Percentiles rank a stretch among this genome's conserved stretches.
These are phyloP conservation scores for Notospermus geniculatus DNA, from an alignment of 1,140 invertebrate species.

Conservation along the genomic window DNA sequence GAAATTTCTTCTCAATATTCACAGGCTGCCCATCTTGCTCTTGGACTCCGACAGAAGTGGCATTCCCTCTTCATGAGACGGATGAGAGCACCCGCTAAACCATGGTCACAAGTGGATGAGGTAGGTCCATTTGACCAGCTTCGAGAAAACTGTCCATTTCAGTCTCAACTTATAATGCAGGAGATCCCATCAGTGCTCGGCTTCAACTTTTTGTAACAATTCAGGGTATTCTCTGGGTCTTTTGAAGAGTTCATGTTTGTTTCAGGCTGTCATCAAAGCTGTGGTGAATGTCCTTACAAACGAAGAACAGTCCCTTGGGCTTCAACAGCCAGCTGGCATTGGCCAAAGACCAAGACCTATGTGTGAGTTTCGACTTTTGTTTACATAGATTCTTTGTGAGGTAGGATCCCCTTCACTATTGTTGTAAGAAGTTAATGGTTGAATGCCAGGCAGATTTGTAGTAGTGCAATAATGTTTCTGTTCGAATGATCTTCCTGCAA, in stretches of 20 bases:
- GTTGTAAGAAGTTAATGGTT: too few species aligned
- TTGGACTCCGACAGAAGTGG: constrained; percentile 75
- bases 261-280: constrained; percentile 64
- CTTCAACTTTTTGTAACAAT: too few species aligned
- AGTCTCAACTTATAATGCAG: too few species aligned
- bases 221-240: too few species aligned
- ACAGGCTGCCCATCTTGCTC: constrained; percentile 64
- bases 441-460: too few species aligned
- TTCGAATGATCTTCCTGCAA: too few species aligned
- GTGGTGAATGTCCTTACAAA: constrained; percentile 68
- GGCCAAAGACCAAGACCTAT: constrained; percentile 73
- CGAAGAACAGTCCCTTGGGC: constrained; percentile 70
- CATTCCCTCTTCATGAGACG: constrained; percentile 72
- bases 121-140: constrained; percentile 22
- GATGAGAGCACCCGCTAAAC: constrained; percentile 70
- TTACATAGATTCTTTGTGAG: too few species aligned
- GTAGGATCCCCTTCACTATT: too few species aligned
- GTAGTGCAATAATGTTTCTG: too few species aligned
- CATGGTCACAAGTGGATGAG: constrained; percentile 67
- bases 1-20: constrained; percentile 9
- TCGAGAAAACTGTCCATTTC: background rate
- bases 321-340: constrained; percentile 73
- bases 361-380: constrained; percentile 33
- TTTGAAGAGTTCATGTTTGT: constrained; percentile 18
- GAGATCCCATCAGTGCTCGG: too few species aligned